Conservation (phyloP, 1,140 invertebrate species). For the Drosophila funebris region DNA sequence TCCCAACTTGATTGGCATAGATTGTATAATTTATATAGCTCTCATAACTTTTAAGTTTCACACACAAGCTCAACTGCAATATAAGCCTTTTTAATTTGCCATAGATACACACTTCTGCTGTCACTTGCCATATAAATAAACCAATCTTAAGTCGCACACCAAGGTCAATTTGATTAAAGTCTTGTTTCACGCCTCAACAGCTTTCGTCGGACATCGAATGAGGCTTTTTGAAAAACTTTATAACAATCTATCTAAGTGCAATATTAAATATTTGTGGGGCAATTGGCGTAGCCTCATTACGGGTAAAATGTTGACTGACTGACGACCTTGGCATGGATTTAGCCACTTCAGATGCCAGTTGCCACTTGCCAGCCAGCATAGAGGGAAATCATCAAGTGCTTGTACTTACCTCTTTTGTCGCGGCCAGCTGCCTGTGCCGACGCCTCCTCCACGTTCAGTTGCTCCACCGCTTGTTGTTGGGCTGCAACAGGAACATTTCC, state of each 20-base stretch:
- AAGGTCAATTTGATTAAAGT: slow-evolving; percentile 27
- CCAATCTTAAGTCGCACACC: background rate
- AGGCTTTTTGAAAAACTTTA: background rate
- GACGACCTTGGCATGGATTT: slow-evolving; percentile 66
- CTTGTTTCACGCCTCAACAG: slow-evolving; percentile 27
- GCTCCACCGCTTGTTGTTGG: background rate
- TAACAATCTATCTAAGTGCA: slow-evolving; percentile 52
- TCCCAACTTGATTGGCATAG: background rate
- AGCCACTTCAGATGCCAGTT: slow-evolving; percentile 35
- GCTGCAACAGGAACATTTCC: slow-evolving; percentile 39
- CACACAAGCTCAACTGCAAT: background rate
- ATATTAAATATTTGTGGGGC: slow-evolving; percentile 68
- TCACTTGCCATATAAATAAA: background rate
- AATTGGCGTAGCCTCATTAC: slow-evolving; percentile 57
- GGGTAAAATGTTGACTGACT: slow-evolving; percentile 8
- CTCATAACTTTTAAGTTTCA: slow-evolving; percentile 7
- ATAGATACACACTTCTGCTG: too few species aligned
- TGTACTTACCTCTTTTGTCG: slow-evolving; percentile 72
- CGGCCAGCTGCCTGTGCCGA: slow-evolving; percentile 26
- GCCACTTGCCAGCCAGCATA: background rate
- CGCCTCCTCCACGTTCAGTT: background rate
- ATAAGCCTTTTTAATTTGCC: too few species aligned
- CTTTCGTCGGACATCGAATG: background rate
- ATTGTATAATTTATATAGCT: background rate
- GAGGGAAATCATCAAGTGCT: slow-evolving; percentile 20